Base-by-base conservation (phyloP, 1,140 invertebrate genomes). In the Diorhabda sublineata region DNA sequence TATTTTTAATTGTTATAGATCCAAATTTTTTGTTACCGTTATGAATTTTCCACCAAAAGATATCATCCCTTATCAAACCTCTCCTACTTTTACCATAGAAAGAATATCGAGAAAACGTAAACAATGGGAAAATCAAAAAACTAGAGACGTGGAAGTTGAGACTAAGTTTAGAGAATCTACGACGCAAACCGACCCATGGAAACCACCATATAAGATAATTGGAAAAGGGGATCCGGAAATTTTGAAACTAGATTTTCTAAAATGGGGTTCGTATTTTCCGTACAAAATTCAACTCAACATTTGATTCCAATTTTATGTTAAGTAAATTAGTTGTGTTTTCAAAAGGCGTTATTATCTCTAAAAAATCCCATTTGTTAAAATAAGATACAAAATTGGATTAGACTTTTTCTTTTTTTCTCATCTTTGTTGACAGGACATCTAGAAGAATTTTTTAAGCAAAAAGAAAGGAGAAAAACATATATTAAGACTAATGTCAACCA, bases 181-280 rank as follows among this genome's bases (percentile, higher is more conserved):
- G 73, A 84, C 89, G 8, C 92, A 94, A 81, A 94, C 92, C 2
- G 80, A 85, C 44, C 91, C 92, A 0, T 94, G 92, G 87, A 87
- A 91, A 64, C 85, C 88, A 1, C 81, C 85, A 45, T 88, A 85
- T 74, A 83, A 83, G 26, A 76, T 87, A 0, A 83, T 84, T 44
- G 75, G 84, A 0, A 72, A 73, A 0, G 82, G 80, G 9, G 75
- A 81, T 56, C 88, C 88, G 9, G 88, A 90, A 78, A 81, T 90
- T 3, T 76, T 90, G 3, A 87, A 84, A 52, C 75, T 90, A 57
- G 86, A 88, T 42, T 85, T 86, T 64, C 76, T 90, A 42, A 84
- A 86, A 71, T 89, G 86, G 84, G 87, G 85, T 85, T 66, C 72
- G 78, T 67, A 68, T 81, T 52, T 52, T 8, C n/a, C 77, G 0